phyloP scores from a whole-genome alignment of 2,797 vertebrate species.

The Anabacerthia variegaticeps region DNA sequence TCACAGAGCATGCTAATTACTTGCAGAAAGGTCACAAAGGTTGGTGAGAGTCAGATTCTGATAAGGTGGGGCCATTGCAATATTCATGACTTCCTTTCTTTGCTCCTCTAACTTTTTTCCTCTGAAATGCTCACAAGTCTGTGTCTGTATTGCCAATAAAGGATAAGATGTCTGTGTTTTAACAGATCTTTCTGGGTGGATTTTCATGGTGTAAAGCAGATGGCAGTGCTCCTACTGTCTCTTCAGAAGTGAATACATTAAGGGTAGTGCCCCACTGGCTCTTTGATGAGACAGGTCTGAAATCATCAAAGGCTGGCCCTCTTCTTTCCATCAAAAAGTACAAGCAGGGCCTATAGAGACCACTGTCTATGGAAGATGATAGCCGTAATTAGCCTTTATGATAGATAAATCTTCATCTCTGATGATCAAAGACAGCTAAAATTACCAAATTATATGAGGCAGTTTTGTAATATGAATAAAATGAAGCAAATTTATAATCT shows the following conservation, averaged over 20 bases:
- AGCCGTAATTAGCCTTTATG: slow-evolving; percentile 62
- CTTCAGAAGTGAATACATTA: slow-evolving; percentile 42
- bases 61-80: background rate
- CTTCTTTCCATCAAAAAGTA: slow-evolving; percentile 49
- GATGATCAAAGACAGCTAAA: slow-evolving; percentile 70
- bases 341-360: slow-evolving; percentile 40
- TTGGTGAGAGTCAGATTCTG: background rate
- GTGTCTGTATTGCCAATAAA: background rate
- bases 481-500: slow-evolving; percentile 27
- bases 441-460: slow-evolving; percentile 58
- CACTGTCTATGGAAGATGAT: slow-evolving; percentile 8
- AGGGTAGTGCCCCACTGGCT: slow-evolving; percentile 42
- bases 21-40: background rate
- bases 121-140: background rate
- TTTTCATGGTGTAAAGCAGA: slow-evolving; percentile 39
- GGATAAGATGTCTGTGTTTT: background rate
- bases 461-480: slow-evolving; percentile 48
- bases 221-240: slow-evolving; percentile 11
- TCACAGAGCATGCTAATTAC: background rate
- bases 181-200: background rate
- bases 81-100: background rate
- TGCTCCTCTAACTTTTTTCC: background rate
- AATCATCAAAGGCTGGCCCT: slow-evolving; percentile 60
- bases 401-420: slow-evolving; percentile 66
- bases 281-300: slow-evolving; percentile 63